phyloP scores from a whole-genome alignment of 2,113 vertebrate genomes.

The Sprattus sprattus region DNA sequence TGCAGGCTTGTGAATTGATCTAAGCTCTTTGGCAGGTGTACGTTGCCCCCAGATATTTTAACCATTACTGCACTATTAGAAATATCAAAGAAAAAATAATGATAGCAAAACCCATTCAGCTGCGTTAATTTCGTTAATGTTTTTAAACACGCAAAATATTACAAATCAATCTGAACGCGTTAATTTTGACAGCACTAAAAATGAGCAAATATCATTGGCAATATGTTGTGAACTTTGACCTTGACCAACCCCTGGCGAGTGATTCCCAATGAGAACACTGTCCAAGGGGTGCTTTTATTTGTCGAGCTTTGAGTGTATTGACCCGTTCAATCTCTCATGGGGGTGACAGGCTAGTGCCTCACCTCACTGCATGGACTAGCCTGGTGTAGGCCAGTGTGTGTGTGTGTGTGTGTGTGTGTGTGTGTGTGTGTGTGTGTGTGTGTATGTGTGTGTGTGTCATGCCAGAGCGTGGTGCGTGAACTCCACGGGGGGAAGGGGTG shows the following conservation, averaged over 20 bases:
- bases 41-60: too few relatives aligned
- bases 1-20: too few relatives aligned
- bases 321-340: neutral
- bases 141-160: too few relatives aligned
- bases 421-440: neutral
- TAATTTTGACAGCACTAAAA: too few relatives aligned
- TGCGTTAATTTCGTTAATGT: too few relatives aligned
- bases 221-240: neutral
- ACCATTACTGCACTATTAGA: too few relatives aligned
- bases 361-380: neutral
- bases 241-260: neutral
- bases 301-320: neutral
- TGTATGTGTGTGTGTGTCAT: constrained; percentile 3
- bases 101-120: neutral
- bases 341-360: neutral
- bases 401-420: neutral
- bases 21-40: too few relatives aligned
- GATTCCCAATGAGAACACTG: neutral
- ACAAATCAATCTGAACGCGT: too few relatives aligned
- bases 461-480: constrained; percentile 30
- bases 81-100: too few relatives aligned
- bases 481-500: constrained; percentile 27
- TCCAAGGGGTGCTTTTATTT: neutral
- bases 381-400: neutral
- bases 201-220: neutral